phyloP scores from a whole-genome alignment of 2,888 invertebrate genomes.

The Cenopis cana region DNA sequence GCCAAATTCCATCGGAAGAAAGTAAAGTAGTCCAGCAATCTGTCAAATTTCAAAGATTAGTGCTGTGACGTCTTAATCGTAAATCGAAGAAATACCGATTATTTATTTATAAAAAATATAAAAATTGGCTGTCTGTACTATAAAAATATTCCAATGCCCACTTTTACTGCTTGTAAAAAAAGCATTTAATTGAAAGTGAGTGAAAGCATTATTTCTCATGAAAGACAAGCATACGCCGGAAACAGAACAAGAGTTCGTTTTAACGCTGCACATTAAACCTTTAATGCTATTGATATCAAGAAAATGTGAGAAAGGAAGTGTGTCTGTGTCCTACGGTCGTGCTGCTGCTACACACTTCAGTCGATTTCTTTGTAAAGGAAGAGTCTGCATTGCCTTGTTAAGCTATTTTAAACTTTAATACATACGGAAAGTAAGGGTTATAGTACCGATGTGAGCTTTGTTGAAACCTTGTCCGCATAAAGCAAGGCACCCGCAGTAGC shows the following conservation, averaged over 20 bases:
- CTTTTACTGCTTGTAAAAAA: slow-evolving; percentile 34
- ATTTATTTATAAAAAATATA: background rate
- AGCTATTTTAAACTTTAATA: slow-evolving; percentile 71
- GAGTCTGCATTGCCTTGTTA: slow-evolving; percentile 61
- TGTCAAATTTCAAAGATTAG: slow-evolving; percentile 61
- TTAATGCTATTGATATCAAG: slow-evolving; percentile 79
- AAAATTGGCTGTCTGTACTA: background rate
- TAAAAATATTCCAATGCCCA: background rate
- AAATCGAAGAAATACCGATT: slow-evolving; percentile 25
- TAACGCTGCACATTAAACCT: slow-evolving; percentile 62
- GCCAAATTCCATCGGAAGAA: slow-evolving; percentile 44
- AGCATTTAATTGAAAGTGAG: slow-evolving; percentile 57
- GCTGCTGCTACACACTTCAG: slow-evolving; percentile 72
- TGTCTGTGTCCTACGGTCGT: slow-evolving; percentile 64
- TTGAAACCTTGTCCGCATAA: slow-evolving; percentile 73
- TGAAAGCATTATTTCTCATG: slow-evolving; percentile 60
- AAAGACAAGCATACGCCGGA: slow-evolving; percentile 67
- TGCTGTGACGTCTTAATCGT: slow-evolving; percentile 52
- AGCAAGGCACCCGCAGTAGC: slow-evolving; percentile 81
- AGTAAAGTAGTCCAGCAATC: slow-evolving; percentile 46
- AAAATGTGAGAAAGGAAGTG: slow-evolving; percentile 85
- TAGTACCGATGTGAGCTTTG: slow-evolving; percentile 73
- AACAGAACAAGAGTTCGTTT: slow-evolving; percentile 73
- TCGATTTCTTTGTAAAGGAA: slow-evolving; percentile 71
- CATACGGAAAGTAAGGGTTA: slow-evolving; percentile 72